Conservation (phyloP, 2,888 invertebrate species). For the Amphipyra tragopoginis region DNA sequence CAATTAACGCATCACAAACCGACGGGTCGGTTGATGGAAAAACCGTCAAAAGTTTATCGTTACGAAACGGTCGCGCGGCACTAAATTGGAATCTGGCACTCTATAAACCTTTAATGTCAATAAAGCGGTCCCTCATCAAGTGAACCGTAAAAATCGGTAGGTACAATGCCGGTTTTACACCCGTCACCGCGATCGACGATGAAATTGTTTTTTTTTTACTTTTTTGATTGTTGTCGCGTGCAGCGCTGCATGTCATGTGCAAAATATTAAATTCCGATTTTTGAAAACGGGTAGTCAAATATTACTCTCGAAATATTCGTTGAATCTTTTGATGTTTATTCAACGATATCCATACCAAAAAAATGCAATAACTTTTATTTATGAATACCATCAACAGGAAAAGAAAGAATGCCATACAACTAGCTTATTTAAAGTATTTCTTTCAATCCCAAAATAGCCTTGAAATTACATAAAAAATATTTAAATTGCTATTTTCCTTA, state of each 20-base stretch:
- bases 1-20: slow-evolving; percentile 56
- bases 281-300: no score
- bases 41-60: slow-evolving; percentile 73
- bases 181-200: slow-evolving; percentile 21
- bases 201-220: slow-evolving; percentile 32
- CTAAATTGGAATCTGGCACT: slow-evolving; percentile 80
- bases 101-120: slow-evolving; percentile 84
- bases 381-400: no score
- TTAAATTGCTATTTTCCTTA: slow-evolving; percentile 27
- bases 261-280: slow-evolving; percentile 5
- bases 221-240: slow-evolving; percentile 21
- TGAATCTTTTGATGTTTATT: no score
- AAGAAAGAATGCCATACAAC: no score
- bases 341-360: no score
- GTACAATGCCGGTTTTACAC: slow-evolving; percentile 71
- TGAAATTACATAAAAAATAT: neutral
- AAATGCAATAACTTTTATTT: no score
- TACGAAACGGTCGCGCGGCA: slow-evolving; percentile 61
- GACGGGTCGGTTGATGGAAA: slow-evolving; percentile 53
- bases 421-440: no score
- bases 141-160: slow-evolving; percentile 73
- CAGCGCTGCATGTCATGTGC: neutral
- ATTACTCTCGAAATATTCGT: no score
- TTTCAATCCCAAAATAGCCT: no score
- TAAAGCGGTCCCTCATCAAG: slow-evolving; percentile 78